phyloP scores from a whole-genome alignment of 2,888 invertebrate genomes.

The Dasysyrphus albostriatus region DNA sequence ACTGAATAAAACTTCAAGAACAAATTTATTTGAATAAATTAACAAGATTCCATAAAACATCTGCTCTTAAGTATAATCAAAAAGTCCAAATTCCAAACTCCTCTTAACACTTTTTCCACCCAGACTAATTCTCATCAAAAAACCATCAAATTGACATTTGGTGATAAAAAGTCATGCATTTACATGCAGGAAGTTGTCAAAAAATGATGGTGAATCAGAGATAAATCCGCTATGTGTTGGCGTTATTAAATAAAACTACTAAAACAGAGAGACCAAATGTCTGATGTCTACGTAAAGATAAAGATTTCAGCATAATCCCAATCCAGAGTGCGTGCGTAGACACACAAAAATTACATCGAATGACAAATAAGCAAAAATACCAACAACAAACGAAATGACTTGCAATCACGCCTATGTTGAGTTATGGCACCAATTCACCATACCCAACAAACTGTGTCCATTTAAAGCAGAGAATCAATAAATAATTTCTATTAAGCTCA shows the following conservation, averaged over 20 bases:
- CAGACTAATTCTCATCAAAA: slow-evolving; percentile 15
- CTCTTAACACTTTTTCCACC: slow-evolving; percentile 3
- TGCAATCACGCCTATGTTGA: slow-evolving; percentile 71
- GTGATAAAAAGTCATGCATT: slow-evolving; percentile 31
- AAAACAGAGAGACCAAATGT: slow-evolving; percentile 56
- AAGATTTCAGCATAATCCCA: slow-evolving; percentile 63
- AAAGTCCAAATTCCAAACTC: background rate
- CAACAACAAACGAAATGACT: slow-evolving; percentile 46
- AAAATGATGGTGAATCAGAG: slow-evolving; percentile 49
- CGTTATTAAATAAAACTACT: slow-evolving; percentile 37
- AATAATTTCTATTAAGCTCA: slow-evolving; percentile 68
- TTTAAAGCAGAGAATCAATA: slow-evolving; percentile 62
- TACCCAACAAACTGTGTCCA: slow-evolving; percentile 54
- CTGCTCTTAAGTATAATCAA: background rate
- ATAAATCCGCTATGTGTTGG: slow-evolving; percentile 48
- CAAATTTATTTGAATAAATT: background rate
- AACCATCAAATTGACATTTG: slow-evolving; percentile 26
- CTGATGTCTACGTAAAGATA: slow-evolving; percentile 69
- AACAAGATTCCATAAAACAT: background rate
- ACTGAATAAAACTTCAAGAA: background rate
- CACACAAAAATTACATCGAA: slow-evolving; percentile 33
- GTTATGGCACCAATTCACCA: slow-evolving; percentile 65
- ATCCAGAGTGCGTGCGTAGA: slow-evolving; percentile 40
- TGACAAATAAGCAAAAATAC: background rate
- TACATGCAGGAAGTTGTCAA: slow-evolving; percentile 59